phyloP scores from a whole-genome alignment of 2,888 invertebrate species.

The Yponomeuta sedellus region DNA sequence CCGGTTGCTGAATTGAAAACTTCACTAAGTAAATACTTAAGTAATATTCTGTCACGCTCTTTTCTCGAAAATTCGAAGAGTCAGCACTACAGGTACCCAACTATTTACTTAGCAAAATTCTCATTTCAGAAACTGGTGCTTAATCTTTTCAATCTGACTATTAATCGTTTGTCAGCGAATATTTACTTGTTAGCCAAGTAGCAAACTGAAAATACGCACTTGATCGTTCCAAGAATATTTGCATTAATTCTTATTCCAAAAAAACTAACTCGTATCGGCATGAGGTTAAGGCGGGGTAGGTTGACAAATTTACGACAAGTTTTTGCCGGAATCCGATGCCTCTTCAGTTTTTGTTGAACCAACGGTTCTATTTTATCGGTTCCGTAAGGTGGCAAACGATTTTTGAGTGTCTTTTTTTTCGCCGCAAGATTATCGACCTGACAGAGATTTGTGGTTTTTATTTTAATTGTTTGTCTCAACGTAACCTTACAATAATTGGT shows the following conservation, averaged over 20 bases:
- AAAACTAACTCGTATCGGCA: not conserved
- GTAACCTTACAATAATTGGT: not conserved
- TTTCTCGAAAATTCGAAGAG: too few species aligned
- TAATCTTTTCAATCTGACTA: too few species aligned
- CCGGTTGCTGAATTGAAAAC: too few species aligned
- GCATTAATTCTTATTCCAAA: not conserved
- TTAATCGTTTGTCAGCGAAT: too few species aligned
- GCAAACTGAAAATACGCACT: too few species aligned
- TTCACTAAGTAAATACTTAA: too few species aligned
- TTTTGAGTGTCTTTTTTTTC: constrained; percentile 26
- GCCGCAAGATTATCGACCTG: constrained; percentile 40
- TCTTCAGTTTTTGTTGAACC: constrained; percentile 22
- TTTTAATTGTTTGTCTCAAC: not conserved
- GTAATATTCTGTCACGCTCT: too few species aligned
- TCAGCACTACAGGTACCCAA: too few species aligned
- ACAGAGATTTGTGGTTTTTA: constrained; percentile 34
- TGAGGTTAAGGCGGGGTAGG: constrained; percentile 31
- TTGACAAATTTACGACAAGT: constrained; percentile 57
- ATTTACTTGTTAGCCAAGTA: too few species aligned
- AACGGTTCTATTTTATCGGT: constrained; percentile 41
- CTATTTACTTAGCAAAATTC: too few species aligned
- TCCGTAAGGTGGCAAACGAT: constrained; percentile 37
- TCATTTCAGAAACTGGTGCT: too few species aligned
- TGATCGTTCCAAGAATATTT: not conserved
- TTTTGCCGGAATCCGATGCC: constrained; percentile 33